Evolutionary conservation across 1,140 invertebrate species (phyloP).

Genomic region (Saxidomus purpurata): DNA sequence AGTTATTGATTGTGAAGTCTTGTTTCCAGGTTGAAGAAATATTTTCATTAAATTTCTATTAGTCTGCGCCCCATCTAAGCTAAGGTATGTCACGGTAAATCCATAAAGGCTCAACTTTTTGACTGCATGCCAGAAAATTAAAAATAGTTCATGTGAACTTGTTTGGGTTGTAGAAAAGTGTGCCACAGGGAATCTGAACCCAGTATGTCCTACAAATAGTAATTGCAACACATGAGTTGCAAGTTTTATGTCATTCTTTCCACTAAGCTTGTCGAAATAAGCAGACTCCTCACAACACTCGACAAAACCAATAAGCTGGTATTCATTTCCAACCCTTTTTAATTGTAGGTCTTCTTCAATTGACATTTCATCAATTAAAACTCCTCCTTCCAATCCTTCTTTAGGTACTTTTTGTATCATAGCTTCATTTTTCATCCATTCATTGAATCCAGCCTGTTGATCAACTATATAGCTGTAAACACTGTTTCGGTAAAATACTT

Average conservation of each 20-base stretch:
- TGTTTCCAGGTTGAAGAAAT: not conserved
- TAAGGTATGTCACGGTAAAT: conserved; percentile 52
- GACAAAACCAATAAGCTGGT: not conserved
- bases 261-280: not conserved
- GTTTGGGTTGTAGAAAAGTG: conserved; percentile 44
- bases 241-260: conserved; percentile 8
- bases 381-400: conserved; percentile 58
- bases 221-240: conserved; percentile 64
- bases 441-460: conserved; percentile 63
- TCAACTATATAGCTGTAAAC: conserved; percentile 38
- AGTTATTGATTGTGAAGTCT: not conserved
- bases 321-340: not conserved
- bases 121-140: conserved; percentile 52
- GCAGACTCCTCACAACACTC: conserved; percentile 2
- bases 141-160: conserved; percentile 27
- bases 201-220: conserved; percentile 58
- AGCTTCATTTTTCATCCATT: conserved; percentile 69
- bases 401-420: conserved; percentile 18
- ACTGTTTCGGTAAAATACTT: no score
- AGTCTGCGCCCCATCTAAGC: conserved; percentile 55
- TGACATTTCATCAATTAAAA: conserved; percentile 68
- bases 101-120: conserved; percentile 18
- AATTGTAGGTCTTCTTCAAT: conserved; percentile 61
- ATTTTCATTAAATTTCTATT: conserved; percentile 13
- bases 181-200: conserved; percentile 63